Percentiles rank a stretch among this genome's conserved stretches.
phyloP scores from a whole-genome alignment of 2,113 vertebrate species.

The Cinclus cinclus region DNA sequence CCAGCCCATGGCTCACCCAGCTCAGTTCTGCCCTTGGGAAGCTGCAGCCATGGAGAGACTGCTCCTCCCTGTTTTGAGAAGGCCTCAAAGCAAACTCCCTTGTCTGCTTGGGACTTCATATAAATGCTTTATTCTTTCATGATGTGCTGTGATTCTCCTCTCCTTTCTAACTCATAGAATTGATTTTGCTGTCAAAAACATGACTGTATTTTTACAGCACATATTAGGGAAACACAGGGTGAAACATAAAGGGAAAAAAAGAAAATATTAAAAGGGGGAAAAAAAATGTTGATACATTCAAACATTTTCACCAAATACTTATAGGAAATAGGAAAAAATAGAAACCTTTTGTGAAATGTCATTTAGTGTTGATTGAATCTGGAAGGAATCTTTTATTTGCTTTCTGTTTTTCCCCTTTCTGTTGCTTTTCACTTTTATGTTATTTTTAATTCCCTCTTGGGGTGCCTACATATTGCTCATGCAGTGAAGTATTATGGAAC shows the following conservation, averaged over 20 bases:
- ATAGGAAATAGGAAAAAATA: not conserved
- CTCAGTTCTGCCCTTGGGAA: not conserved
- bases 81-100: not conserved
- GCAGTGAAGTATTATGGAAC: not conserved
- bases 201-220: not conserved
- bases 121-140: not conserved
- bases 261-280: not conserved
- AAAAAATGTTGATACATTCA: not conserved
- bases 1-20: not conserved
- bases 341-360: not conserved
- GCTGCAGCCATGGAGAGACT: not conserved
- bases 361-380: not conserved
- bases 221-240: not conserved
- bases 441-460: not conserved
- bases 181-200: not conserved
- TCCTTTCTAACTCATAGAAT: not conserved
- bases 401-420: not conserved
- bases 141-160: not conserved
- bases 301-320: not conserved
- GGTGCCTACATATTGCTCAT: not conserved
- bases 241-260: not conserved
- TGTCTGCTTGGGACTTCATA: not conserved
- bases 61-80: not conserved
- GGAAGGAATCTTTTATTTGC: not conserved
- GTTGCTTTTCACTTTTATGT: not conserved